phyloP scores from a whole-genome alignment of 1,140 invertebrate genomes.

The Zaprionus tsacasi region DNA sequence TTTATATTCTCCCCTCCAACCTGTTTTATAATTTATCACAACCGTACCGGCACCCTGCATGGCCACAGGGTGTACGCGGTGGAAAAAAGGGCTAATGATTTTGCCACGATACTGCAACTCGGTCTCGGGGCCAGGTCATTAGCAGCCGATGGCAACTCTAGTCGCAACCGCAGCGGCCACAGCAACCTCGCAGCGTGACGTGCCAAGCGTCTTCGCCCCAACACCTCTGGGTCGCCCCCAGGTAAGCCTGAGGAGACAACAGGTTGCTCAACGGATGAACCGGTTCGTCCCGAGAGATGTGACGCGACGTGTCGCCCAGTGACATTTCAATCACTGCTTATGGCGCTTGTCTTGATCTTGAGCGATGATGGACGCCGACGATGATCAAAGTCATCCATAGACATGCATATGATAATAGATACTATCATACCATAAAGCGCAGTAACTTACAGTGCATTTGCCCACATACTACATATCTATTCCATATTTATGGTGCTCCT shows the following conservation, averaged over 20 bases:
- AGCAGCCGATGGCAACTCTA: conserved; percentile 32
- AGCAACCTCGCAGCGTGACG: conserved; percentile 2
- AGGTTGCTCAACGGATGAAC: conserved; percentile 31
- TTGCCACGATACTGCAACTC: conserved; percentile 43
- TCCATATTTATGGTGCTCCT: background rate
- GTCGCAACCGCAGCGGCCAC: background rate
- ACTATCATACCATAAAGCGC: background rate
- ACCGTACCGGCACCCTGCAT: background rate
- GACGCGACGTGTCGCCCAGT: background rate
- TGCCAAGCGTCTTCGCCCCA: conserved; percentile 33
- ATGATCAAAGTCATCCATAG: background rate
- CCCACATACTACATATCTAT: background rate
- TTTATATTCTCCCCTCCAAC: background rate
- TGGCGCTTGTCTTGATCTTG: conserved; percentile 9
- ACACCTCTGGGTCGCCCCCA: conserved; percentile 35
- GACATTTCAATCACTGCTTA: conserved; percentile 9
- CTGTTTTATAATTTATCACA: background rate
- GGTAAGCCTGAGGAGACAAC: conserved; percentile 15
- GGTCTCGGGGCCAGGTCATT: conserved; percentile 37
- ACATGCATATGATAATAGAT: background rate
- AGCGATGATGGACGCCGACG: conserved; percentile 25
- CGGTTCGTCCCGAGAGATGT: conserved; percentile 16
- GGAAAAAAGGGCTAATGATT: conserved; percentile 44
- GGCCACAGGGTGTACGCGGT: background rate
- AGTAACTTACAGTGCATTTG: background rate